Evolutionary conservation across 2,113 vertebrate genomes (phyloP), one percentile per base, ranked within the genome.

Genomic region (Spea bombifrons): DNA sequence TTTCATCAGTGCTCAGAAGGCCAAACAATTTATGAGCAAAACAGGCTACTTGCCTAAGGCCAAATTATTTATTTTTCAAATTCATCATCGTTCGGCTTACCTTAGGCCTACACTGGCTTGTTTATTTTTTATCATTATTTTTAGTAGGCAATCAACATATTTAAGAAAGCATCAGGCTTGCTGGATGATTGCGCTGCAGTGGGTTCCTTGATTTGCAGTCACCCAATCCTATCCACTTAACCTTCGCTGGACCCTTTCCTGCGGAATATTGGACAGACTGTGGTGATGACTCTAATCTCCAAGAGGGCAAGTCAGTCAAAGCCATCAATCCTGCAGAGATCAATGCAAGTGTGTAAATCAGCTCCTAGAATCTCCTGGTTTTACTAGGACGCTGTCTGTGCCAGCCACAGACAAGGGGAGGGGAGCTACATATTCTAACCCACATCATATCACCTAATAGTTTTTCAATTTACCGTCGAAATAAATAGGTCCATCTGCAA

Each of bases 211-310:
- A 89, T 90, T 90, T 88, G 83, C 86, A 78, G 66, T 76, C 82
- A 87, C 87, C 84, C 83, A 81, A 86, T 79, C 70, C 66, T 79
- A 66, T 89, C 87, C 88, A 88, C 88, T 86, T 87, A 87, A 87
- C 90, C 90, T 88, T 81, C 85, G 91, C 87, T 86, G 85, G 75
- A 82, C 82, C 80, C 84, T 85, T 86, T 89, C 87, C 85, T 81
- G 63, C 85, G 89, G 87, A 88, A 81, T 83, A 70, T 68, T 30
- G 8, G 87, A 86, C 87, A 84, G 43, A 55, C 71, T 66, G 50
- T 67, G 15, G 77, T 80, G 71, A 73, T 67, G 77, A 80, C 71
- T 80, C 67, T 71, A 80, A 80, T 80, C 71, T 79, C 64, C 4
- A 12, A 73, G 77, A 80, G 77, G 77, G 63, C 77, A 80, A 80